Evolutionary conservation across 2,888 invertebrate genomes (phyloP).

Genomic region (Neoaliturus tenellus): DNA sequence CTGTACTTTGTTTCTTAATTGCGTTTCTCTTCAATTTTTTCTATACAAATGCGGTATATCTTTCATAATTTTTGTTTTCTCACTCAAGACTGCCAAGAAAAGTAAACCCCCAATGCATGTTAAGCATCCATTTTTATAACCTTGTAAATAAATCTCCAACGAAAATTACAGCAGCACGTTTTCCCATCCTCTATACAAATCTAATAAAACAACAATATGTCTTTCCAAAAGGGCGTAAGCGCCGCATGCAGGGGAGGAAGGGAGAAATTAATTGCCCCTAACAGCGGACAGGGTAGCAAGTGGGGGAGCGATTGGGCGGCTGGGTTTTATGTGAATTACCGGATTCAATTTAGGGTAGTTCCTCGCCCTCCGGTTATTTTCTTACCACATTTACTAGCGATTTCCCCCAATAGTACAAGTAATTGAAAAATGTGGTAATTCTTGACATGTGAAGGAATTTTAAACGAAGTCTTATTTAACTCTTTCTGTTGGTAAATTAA

Average conservation of each 20-base stretch:
- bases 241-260: not conserved
- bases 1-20: too few relatives aligned
- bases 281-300: not conserved
- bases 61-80: too few relatives aligned
- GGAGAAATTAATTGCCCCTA: constrained; percentile 25
- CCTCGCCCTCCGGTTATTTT: not conserved
- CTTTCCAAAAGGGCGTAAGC: not conserved
- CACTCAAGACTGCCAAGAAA: too few relatives aligned
- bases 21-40: too few relatives aligned
- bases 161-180: not conserved
- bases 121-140: too few relatives aligned
- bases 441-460: too few relatives aligned
- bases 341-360: constrained; percentile 33
- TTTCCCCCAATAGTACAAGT: too few relatives aligned
- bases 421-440: too few relatives aligned
- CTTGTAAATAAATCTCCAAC: not conserved
- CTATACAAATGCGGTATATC: too few relatives aligned
- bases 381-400: not conserved
- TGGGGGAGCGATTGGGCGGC: not conserved
- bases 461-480: too few relatives aligned
- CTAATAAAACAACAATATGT: constrained; percentile 1
- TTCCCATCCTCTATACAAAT: not conserved
- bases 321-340: constrained; percentile 20
- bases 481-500: too few relatives aligned
- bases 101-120: too few relatives aligned